A percentile compares a stretch with the other conserved stretches of the same genome.
phyloP scores from a whole-genome alignment of 2,113 vertebrate genomes.

The Pelecanus crispus region DNA sequence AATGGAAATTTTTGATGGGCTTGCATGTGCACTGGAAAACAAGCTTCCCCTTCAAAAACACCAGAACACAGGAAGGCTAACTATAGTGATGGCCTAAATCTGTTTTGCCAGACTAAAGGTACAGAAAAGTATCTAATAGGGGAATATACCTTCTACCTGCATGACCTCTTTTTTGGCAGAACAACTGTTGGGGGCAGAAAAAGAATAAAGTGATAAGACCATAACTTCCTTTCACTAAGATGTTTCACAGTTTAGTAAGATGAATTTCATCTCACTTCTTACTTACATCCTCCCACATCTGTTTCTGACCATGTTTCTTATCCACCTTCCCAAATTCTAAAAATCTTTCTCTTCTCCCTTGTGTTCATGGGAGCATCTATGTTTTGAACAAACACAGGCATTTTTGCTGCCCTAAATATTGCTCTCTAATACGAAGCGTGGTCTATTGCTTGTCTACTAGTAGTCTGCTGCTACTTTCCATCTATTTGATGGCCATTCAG shows the following conservation, averaged over 20 bases:
- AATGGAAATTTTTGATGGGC: accelerated
- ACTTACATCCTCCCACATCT: not conserved
- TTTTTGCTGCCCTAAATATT: not conserved
- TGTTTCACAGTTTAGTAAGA: not conserved
- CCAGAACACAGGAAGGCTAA: not conserved
- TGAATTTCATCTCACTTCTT: not conserved
- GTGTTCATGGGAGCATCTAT: not conserved
- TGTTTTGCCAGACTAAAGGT: not conserved
- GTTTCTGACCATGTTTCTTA: not conserved
- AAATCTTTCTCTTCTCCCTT: not conserved
- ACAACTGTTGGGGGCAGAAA: not conserved
- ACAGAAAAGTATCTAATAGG: not conserved
- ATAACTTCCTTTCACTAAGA: not conserved
- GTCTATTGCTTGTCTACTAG: not conserved
- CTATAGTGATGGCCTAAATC: not conserved
- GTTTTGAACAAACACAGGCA: not conserved
- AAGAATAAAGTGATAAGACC: not conserved
- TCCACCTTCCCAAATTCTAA: not conserved
- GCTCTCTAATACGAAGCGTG: not conserved
- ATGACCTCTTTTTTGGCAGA: not conserved
- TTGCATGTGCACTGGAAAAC: not conserved
- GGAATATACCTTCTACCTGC: not conserved
- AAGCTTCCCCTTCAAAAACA: not conserved
- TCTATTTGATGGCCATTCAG: not conserved
- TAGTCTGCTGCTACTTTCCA: not conserved